Conservation (phyloP, 2,113 vertebrate species). For the Phalacrocorax pelagicus region DNA sequence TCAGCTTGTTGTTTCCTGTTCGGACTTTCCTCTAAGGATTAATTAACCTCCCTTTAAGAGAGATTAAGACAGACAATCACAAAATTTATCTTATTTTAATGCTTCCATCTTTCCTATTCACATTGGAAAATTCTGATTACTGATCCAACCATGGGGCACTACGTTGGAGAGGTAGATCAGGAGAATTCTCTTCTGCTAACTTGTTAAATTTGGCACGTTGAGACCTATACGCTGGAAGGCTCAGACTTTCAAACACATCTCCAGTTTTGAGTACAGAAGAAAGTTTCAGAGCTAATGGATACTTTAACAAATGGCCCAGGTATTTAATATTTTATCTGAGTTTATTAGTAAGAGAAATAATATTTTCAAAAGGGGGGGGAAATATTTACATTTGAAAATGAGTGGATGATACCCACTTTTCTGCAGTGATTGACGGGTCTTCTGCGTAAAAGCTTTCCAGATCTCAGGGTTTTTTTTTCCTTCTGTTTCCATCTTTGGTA, state of each 20-base stretch:
- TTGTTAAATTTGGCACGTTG: background rate
- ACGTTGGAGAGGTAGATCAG: background rate
- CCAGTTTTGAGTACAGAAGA: background rate
- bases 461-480: background rate
- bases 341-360: background rate
- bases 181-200: background rate
- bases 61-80: background rate
- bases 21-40: background rate
- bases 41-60: background rate
- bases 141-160: background rate
- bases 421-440: background rate
- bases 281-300: background rate
- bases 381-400: background rate
- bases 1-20: background rate
- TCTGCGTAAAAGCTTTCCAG: background rate
- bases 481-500: background rate
- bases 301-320: background rate
- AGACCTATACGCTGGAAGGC: background rate
- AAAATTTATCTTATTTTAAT: background rate
- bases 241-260: background rate
- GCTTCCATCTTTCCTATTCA: background rate
- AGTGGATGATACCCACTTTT: background rate
- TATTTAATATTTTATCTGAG: background rate
- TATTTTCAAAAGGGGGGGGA: background rate
- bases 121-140: background rate